Evolutionary conservation across 2,888 invertebrate genomes (phyloP), one percentile per base, ranked within the genome.

Genomic region (Hylaea fasciaria): DNA sequence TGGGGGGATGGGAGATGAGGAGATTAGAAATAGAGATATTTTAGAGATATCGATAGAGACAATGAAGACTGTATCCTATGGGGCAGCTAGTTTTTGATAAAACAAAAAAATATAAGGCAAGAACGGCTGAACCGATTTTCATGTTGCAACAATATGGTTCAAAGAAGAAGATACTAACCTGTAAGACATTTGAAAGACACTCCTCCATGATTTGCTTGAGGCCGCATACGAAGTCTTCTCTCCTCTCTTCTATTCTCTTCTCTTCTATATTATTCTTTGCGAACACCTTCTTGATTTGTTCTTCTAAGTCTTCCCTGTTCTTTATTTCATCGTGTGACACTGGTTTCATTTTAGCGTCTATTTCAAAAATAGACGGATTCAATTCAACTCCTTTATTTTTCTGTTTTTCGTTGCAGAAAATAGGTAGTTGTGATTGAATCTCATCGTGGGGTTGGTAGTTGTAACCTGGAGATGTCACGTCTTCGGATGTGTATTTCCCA

Each of bases 181-280:
- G 64, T 37, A 87, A 66, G n/a, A 86, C n/a, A 17, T 71, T 61
- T 8, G 69, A 52, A 2, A 89, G 53, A 0, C 69, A 60, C 11
- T 83, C 77, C 53, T 89, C 89, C 78, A 89, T 79, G 1, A 82
- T 78, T 59, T 89, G 89, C 0, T 61, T 72, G 16, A 76, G 85
- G n/a, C 62, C 65, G 57, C 87, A 88, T 0, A 79, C 49, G 67
- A 73, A 83, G 64, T 89, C 89, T 0, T 83, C 82, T 2, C 78
- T 72, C 47, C 82, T 75, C 0, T 47, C 51, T 28, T 35, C 67
- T 2, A 87, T 61, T 49, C 70, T 78, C 0, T 70, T 14, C 10
- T 72, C 71, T 56, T 78, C 70, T 1, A 44, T 29, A 35, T 65
- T 59, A 71, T 49, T 70, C 37, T 72, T 79, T 0, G 80, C 69